Conservation (phyloP, 37 sponge, comb jelly and placozoan species). For the Theonella swinhoei region DNA sequence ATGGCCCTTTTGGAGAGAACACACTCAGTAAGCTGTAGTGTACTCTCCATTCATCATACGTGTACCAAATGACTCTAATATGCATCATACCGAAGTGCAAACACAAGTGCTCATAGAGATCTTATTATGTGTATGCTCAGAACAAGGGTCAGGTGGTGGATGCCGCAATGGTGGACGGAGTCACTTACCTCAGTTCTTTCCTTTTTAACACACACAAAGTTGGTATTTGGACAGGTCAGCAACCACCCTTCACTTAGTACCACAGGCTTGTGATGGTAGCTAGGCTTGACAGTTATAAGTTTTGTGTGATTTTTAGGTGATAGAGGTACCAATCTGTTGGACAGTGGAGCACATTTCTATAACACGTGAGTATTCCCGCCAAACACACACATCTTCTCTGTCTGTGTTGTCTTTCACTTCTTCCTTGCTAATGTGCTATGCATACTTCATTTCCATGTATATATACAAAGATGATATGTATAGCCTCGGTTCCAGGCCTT, state of each 20-base stretch:
- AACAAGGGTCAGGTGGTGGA: conserved; percentile 94
- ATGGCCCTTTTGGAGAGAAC: conserved; percentile 84
- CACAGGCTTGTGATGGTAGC: no score
- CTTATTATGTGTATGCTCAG: no score
- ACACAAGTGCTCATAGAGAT: not conserved
- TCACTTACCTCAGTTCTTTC: conserved; percentile 87
- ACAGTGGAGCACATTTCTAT: conserved; percentile 95
- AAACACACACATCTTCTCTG: no score
- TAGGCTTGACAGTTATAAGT: not conserved
- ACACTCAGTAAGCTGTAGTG: conserved; percentile 71
- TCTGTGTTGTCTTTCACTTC: no score
- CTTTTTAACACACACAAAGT: conserved; percentile 49
- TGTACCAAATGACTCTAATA: no score
- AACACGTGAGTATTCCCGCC: conserved; percentile 62
- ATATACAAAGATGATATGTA: no score
- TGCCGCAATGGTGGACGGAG: conserved; percentile 91
- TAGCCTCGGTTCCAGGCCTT: no score
- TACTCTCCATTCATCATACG: no score
- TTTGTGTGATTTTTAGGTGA: conserved; percentile 36
- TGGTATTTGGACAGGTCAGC: conserved; percentile 68
- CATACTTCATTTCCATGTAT: no score
- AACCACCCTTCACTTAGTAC: not conserved
- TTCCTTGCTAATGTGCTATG: no score
- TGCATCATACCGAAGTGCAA: not conserved
- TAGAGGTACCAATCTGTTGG: conserved; percentile 83